Evolutionary conservation across 2,113 vertebrate species (phyloP).

Genomic region (Leptocoma aspasia): DNA sequence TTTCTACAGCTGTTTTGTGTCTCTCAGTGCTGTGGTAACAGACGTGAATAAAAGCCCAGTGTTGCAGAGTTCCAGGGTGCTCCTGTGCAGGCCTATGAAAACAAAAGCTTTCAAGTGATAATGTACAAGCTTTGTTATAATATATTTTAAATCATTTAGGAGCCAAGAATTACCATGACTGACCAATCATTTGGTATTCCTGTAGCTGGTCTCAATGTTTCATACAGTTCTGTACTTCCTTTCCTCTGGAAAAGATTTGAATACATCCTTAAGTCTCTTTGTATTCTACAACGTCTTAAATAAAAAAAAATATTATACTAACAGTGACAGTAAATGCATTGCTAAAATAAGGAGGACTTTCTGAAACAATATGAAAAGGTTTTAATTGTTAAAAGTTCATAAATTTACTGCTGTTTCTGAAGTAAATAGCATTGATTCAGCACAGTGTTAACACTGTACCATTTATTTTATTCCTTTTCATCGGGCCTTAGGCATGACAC

Average conservation of each 20-base stretch:
- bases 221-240: neutral
- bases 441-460: fast-evolving
- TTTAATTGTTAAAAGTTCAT: neutral
- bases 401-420: neutral
- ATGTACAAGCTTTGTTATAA: neutral
- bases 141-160: neutral
- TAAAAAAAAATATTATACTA: neutral
- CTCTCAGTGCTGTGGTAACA: neutral
- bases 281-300: neutral
- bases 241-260: neutral
- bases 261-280: neutral
- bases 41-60: neutral
- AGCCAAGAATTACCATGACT: neutral
- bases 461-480: neutral
- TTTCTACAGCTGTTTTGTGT: neutral
- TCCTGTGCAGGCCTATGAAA: neutral
- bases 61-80: neutral
- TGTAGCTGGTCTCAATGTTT: neutral
- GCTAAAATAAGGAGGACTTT: neutral
- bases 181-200: neutral
- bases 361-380: neutral
- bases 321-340: neutral
- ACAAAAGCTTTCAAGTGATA: neutral
- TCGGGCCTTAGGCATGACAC: neutral
- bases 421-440: neutral